A percentile compares a stretch with the other conserved stretches of the same genome.
These are phyloP conservation scores for Parelbella ahira DNA, from an alignment of 2,888 invertebrate genomes.

Conservation along the genomic window DNA sequence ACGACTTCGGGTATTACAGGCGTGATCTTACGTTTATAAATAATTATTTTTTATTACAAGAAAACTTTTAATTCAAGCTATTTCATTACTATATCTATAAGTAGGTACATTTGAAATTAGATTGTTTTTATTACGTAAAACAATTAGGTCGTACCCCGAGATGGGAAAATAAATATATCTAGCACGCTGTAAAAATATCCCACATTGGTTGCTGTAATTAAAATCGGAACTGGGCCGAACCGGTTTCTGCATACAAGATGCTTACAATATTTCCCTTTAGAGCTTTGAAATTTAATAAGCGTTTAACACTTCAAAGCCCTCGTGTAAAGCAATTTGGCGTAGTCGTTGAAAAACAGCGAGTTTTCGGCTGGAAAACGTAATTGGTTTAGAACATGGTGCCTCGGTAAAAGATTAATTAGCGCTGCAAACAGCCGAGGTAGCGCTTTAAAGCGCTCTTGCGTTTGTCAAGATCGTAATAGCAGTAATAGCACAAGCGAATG, in stretches of 20 bases:
- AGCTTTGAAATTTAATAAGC: slow-evolving; percentile 74
- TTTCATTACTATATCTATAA: no score
- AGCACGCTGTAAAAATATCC: neutral
- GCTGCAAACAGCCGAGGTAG: slow-evolving; percentile 61
- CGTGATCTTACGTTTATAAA: no score
- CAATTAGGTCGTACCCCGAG: no score
- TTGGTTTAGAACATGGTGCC: slow-evolving; percentile 66
- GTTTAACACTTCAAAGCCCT: slow-evolving; percentile 74
- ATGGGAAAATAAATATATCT: no score
- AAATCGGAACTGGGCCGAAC: slow-evolving; percentile 10
- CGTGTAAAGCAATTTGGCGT: slow-evolving; percentile 73
- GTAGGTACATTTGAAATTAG: no score
- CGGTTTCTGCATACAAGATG: slow-evolving; percentile 26
- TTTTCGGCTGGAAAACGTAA: slow-evolving; percentile 67
- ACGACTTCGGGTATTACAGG: no score
- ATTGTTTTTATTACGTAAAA: no score
- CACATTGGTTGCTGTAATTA: slow-evolving; percentile 21
- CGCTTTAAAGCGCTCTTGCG: slow-evolving; percentile 51
- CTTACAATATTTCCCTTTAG: slow-evolving; percentile 56
- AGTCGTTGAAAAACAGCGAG: slow-evolving; percentile 70
- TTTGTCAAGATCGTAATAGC: slow-evolving; percentile 44
- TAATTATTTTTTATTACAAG: no score
- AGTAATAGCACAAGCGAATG: neutral
- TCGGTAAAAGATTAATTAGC: slow-evolving; percentile 73
- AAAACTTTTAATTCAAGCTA: no score